Evolutionary conservation across 2,113 vertebrate genomes (phyloP), one percentile per base, ranked within the genome.

Genomic region (Sapajus apella): DNA sequence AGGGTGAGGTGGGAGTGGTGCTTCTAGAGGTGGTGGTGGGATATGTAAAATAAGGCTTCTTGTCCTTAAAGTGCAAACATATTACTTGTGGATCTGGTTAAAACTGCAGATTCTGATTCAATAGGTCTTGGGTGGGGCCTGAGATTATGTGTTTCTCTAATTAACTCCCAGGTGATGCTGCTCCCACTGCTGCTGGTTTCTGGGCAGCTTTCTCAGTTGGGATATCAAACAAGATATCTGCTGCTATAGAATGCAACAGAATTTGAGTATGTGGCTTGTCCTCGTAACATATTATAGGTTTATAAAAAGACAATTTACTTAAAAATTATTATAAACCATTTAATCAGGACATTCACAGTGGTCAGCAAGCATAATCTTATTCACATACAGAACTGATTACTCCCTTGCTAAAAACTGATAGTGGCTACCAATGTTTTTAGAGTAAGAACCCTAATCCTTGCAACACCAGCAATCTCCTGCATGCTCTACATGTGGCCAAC

Each of bases 301-400:
- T 92, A 82, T 76, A 73, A 86, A 55, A 55, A 91, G 50, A 76
- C n/a, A 27, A 77, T 64, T 88, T 95, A 43, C 43, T 75, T 91
- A 55, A 77, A 75, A 75, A 52, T 84, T 58, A 84, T 93, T 87
- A 45, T 85, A 75, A 96, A 66, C 10, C 35, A 35, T 83, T 66
- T 85, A 50, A 43, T 45, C 17, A 40, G n/a, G 68, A 90, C 6
- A 2, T 73, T 90, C 43, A 89, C 35, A 52, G 13, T 8, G 45
- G 47, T 82, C 58, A 86, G 27, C 52, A 91, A 89, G 66, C 35
- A 61, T 45, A 4, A 37, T 79, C 18, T 83, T 68, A 50, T 66
- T 79, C 52, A 81, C 50, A 56, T 70, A 45, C n/a, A n/a, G 27
- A 56, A 66, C 11, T 90, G 35, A 94, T 43, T 27, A 68, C 45